Base-by-base conservation (phyloP, 2,113 vertebrate species). In the Leptocoma aspasia region DNA sequence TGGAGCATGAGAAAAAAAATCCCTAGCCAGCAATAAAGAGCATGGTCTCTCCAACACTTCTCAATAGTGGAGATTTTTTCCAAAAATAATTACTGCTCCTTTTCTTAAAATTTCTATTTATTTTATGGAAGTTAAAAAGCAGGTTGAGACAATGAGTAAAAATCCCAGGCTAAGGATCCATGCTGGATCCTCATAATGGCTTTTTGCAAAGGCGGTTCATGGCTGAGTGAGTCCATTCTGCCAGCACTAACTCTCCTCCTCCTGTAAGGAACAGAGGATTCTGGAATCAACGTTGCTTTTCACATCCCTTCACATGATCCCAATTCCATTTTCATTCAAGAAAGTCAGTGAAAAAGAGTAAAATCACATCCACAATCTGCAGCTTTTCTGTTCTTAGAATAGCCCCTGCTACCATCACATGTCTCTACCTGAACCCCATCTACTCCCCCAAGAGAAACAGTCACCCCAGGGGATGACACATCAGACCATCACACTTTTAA, bases 81-180 rank as follows among this genome's bases (percentile, higher is more conserved):
- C 22, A 13, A 93, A 95, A 90, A 94, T 84, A 95, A 93, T 95
- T 94, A 90, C 52, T 75, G n/a, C 23, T 89, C 44, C 69, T 81
- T 93, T 86, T 83, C 82, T 81, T 78, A 60, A 91, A 93, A 95
- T 75, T 71, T 81, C 72, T 30, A 90, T 96, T 93, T 93, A 61
- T 78, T 95, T 93, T 76, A 94, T 61, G 61, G 52, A 72, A 60
- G 72, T 69, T 89, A 92, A 86, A 87, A 89, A 86, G 4, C 82
- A 84, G 77, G 65, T 92, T 86, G 93, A 76, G 80, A 83, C 61
- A 89, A 92, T 65, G 56, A 75, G 64, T 78, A 76, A 92, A 93
- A 96, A 71, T 93, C 82, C 82, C 86, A 92, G 82, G 76, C 72
- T 81, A 85, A 93, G 79, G 86, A 93, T 88, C 88, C 72, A 75